Conservation (phyloP, 2,113 vertebrate species). For the Scopus umbretta region DNA sequence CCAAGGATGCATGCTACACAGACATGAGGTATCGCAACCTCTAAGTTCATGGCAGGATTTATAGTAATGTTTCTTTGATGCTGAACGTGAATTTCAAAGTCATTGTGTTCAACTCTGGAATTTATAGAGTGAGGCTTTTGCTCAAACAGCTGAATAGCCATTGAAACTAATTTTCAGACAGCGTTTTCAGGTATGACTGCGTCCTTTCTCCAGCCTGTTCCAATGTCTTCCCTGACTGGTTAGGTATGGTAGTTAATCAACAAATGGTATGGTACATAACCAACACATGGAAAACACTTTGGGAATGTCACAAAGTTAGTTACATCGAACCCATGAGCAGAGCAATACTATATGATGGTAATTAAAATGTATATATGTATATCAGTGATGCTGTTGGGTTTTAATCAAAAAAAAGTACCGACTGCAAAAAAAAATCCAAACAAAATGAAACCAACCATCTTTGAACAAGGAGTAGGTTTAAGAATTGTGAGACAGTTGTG, state of each 20-base stretch:
- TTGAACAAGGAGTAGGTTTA: background rate
- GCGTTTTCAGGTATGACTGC: background rate
- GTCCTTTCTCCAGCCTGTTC: background rate
- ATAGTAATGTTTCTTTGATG: background rate
- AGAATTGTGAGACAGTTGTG: background rate
- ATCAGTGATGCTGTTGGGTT: background rate
- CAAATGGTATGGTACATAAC: background rate
- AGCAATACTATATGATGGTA: background rate
- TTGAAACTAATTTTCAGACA: background rate
- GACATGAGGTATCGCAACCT: background rate
- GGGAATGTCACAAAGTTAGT: background rate
- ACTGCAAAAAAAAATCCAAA: background rate
- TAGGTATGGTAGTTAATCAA: background rate
- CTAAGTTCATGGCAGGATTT: background rate
- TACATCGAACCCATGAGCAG: fast-evolving
- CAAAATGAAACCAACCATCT: background rate
- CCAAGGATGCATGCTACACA: background rate
- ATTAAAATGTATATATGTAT: background rate
- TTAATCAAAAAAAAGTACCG: background rate
- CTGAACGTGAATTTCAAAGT: background rate
- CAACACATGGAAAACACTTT: background rate
- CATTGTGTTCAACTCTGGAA: background rate
- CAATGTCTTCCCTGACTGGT: background rate
- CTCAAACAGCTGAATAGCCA: background rate
- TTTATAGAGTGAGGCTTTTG: background rate